Conservation (phyloP, 1,140 invertebrate species). For the Drosophila murphyi region DNA sequence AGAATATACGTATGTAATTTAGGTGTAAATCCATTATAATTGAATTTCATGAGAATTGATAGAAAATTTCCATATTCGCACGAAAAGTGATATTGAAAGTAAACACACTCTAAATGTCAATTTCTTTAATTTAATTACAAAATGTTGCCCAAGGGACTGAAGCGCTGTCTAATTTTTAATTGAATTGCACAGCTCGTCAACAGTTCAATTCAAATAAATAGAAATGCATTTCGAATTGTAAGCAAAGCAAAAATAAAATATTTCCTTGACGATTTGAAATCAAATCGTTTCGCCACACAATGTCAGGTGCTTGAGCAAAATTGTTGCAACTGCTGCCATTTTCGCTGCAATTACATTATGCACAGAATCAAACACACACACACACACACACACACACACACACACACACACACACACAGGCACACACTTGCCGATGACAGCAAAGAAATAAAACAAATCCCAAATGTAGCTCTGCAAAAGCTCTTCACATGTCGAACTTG, state of each 20-base stretch:
- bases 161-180: slow-evolving; percentile 1
- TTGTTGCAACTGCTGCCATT: slow-evolving; percentile 10
- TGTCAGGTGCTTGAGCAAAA: slow-evolving; percentile 12
- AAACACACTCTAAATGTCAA: slow-evolving; percentile 41
- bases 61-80: slow-evolving; percentile 19
- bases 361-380: background rate
- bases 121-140: slow-evolving; percentile 37
- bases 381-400: background rate
- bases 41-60: slow-evolving; percentile 40
- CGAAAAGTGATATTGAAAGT: slow-evolving; percentile 23
- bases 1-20: slow-evolving; percentile 21
- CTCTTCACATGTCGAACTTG: slow-evolving; percentile 38
- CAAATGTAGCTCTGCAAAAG: slow-evolving; percentile 20
- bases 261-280: slow-evolving; percentile 13
- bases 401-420: background rate
- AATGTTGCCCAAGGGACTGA: background rate
- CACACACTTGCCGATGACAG: background rate
- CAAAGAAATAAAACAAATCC: background rate
- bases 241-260: background rate
- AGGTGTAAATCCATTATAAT: slow-evolving; percentile 67
- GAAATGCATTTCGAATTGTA: slow-evolving; percentile 1
- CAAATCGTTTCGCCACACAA: slow-evolving; percentile 17
- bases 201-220: slow-evolving; percentile 11
- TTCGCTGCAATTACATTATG: slow-evolving; percentile 17
- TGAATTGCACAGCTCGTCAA: background rate